These are phyloP conservation scores for Neelides folsomi DNA, from an alignment of 2,888 invertebrate species.

Conservation along the genomic window DNA sequence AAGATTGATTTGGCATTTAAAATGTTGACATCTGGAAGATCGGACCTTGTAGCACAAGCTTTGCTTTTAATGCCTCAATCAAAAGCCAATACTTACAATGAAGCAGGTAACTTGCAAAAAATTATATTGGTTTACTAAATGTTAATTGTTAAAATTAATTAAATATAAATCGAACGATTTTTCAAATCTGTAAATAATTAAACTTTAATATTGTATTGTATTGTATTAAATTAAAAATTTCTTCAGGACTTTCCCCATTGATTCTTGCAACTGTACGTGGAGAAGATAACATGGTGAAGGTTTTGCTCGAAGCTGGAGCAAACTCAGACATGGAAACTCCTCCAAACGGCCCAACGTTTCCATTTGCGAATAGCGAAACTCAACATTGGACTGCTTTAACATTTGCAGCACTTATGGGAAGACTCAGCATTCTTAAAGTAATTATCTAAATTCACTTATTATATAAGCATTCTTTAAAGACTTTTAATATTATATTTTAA, in stretches of 20 bases:
- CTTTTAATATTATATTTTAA: not conserved
- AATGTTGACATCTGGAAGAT: conserved; percentile 61
- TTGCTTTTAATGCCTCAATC: conserved; percentile 57
- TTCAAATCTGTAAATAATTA: not conserved
- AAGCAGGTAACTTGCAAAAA: conserved; percentile 17
- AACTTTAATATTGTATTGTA: not conserved
- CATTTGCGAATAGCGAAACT: conserved; percentile 46
- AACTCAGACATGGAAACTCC: conserved; percentile 71
- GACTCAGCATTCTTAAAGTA: conserved; percentile 40
- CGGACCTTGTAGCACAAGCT: conserved; percentile 64
- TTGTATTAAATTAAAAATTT: not conserved
- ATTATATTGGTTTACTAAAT: not conserved
- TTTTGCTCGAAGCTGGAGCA: conserved; percentile 62
- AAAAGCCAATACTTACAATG: conserved; percentile 39
- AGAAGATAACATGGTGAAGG: conserved; percentile 61
- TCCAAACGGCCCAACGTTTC: conserved; percentile 37
- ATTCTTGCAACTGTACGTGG: conserved; percentile 71
- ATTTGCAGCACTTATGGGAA: conserved; percentile 52
- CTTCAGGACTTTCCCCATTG: conserved; percentile 45
- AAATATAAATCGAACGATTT: not conserved
- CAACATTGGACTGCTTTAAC: conserved; percentile 80
- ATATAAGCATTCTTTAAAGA: not conserved
- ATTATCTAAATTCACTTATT: conserved; percentile 20
- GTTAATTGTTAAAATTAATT: not conserved
- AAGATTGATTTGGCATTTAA: conserved; percentile 54